Evolutionary conservation across 2,797 vertebrate genomes (phyloP).

Genomic region (Alca torda): DNA sequence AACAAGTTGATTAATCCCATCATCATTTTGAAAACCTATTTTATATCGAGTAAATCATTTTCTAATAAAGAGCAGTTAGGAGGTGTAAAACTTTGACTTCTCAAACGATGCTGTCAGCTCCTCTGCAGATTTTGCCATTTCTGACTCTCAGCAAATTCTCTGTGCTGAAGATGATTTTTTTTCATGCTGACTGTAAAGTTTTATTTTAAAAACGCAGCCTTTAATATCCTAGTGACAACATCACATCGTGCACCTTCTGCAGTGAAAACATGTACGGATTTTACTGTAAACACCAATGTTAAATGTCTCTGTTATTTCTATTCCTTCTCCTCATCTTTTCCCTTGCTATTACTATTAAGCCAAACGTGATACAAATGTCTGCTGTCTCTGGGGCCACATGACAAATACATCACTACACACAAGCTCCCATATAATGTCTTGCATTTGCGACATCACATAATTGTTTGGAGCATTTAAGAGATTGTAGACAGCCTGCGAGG

Average conservation of each 20-base stretch:
- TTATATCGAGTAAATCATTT: constrained; percentile 57
- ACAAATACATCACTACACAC: constrained; percentile 32
- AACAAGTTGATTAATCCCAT: constrained; percentile 68
- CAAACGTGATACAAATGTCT: constrained; percentile 3
- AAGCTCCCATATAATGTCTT: constrained; percentile 48
- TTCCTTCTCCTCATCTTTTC: background rate
- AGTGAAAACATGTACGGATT: background rate
- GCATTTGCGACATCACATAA: constrained; percentile 16
- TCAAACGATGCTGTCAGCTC: background rate
- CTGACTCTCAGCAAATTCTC: background rate
- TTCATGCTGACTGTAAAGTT: background rate
- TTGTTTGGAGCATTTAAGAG: constrained; percentile 32
- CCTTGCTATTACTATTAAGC: background rate
- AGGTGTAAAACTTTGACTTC: constrained; percentile 62
- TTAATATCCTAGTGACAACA: background rate
- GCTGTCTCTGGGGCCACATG: background rate
- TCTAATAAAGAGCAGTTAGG: constrained; percentile 57
- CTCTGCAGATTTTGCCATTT: background rate
- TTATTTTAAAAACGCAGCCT: background rate
- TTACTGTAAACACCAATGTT: background rate
- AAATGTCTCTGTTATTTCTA: background rate
- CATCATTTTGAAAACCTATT: constrained; percentile 54
- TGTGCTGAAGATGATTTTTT: background rate
- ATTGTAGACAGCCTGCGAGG: constrained; percentile 17
- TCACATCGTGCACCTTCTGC: background rate